Conservation (phyloP, 1,140 invertebrate genomes). For the Tetramorium parvispinum region DNA sequence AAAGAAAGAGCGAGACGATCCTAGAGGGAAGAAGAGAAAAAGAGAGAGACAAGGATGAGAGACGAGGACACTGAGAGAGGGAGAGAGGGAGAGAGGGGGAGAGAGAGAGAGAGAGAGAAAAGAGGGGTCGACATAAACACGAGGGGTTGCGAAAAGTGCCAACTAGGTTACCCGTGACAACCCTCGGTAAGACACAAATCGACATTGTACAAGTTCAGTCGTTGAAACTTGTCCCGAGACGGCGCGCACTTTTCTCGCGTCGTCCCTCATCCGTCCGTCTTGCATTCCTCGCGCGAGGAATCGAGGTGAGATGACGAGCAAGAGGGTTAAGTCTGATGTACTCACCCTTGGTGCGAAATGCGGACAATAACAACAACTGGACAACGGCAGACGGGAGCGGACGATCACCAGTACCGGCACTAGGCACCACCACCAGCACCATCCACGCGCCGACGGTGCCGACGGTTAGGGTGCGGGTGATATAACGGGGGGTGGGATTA, state of each 20-base stretch:
- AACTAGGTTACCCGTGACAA: slow-evolving; percentile 51
- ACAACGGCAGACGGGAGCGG: neutral
- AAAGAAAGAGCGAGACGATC: neutral
- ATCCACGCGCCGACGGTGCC: slow-evolving; percentile 11
- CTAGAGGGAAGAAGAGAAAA: slow-evolving; percentile 14
- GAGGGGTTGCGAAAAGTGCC: slow-evolving; percentile 47
- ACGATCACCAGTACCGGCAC: slow-evolving; percentile 52
- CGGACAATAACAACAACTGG: slow-evolving; percentile 24
- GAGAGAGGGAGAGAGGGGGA: slow-evolving; percentile 10
- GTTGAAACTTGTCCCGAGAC: neutral
- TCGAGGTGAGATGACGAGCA: neutral
- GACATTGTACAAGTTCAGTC: neutral
- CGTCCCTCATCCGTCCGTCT: neutral
- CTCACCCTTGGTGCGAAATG: slow-evolving; percentile 60
- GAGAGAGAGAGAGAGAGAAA: slow-evolving; percentile 27
- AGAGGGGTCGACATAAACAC: slow-evolving; percentile 38
- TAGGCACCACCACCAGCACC: slow-evolving; percentile 35
- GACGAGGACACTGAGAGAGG: neutral
- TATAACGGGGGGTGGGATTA: slow-evolving; percentile 43
- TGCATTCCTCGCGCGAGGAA: neutral
- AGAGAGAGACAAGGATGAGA: neutral
- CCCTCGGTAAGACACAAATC: slow-evolving; percentile 10
- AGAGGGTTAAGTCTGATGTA: slow-evolving; percentile 26
- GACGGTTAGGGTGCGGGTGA: slow-evolving; percentile 43
- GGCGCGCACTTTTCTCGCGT: neutral